Percentiles rank a stretch among this genome's conserved stretches.
Conservation (phyloP, 2,797 vertebrate species). For the Epinephelus awoara region DNA sequence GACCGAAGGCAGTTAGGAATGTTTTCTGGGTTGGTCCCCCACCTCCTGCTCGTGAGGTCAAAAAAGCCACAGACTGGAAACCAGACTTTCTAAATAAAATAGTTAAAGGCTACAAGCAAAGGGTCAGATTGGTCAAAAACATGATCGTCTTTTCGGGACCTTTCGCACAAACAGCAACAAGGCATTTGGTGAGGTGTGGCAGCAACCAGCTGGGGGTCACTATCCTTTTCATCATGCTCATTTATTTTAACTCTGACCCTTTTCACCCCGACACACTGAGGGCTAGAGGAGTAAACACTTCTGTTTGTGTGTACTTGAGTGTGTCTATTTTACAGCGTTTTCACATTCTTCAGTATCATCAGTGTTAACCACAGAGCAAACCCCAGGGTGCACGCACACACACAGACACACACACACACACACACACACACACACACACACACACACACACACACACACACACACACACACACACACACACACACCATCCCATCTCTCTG, state of each 20-base stretch:
- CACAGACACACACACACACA: not conserved
- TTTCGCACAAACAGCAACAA: conserved; percentile 37
- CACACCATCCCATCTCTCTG: not conserved
- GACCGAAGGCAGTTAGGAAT: conserved; percentile 57
- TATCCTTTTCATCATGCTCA: conserved; percentile 56
- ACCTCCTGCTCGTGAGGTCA: conserved; percentile 49
- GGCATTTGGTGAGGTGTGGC: conserved; percentile 22
- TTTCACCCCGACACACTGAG: conserved; percentile 27
- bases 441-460: too few relatives aligned
- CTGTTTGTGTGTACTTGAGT: too few relatives aligned
- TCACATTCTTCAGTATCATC: not conserved
- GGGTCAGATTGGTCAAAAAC: conserved; percentile 20
- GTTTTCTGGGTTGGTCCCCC: conserved; percentile 42
- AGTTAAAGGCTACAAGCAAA: conserved; percentile 30
- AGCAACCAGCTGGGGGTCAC: conserved; percentile 48
- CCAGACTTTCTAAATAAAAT: conserved; percentile 53
- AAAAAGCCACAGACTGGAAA: conserved; percentile 62
- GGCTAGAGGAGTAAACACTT: conserved; percentile 23
- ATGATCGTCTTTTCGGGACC: conserved; percentile 3
- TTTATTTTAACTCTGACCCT: conserved; percentile 46
- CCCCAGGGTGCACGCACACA: not conserved
- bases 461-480: not conserved
- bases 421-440: too few relatives aligned
- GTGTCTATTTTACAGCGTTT: not conserved
- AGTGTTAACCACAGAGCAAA: conserved; percentile 5